Conservation (phyloP, 2,888 invertebrate species). For the Leptopilina drosophilae region DNA sequence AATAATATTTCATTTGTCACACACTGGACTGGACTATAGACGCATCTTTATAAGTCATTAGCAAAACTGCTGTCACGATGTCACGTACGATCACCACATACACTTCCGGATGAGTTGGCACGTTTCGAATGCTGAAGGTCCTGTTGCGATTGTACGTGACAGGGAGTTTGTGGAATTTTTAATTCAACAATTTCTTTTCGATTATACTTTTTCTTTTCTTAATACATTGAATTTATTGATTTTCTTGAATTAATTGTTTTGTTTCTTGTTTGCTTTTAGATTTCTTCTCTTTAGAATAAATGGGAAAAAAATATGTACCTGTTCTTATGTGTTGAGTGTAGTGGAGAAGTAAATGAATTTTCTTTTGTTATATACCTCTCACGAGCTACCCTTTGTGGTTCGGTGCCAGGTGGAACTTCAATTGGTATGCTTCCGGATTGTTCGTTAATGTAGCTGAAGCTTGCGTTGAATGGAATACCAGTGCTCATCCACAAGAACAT, state of each 20-base stretch:
- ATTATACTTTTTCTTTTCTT: background rate
- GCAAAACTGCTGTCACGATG: constrained; percentile 50
- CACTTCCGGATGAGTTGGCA: constrained; percentile 52
- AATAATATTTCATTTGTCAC: constrained; percentile 30
- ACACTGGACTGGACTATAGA: background rate
- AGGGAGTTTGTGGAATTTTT: constrained; percentile 15
- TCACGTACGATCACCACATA: constrained; percentile 50
- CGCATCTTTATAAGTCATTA: constrained; percentile 34
- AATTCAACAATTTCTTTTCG: constrained; percentile 1
- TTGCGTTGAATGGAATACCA: constrained; percentile 90
- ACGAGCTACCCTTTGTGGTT: constrained; percentile 87
- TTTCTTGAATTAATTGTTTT: background rate
- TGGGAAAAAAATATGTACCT: background rate
- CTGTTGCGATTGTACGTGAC: constrained; percentile 41
- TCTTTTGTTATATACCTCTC: constrained; percentile 80
- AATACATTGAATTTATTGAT: background rate
- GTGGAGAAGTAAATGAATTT: constrained; percentile 8
- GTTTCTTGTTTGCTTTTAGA: background rate
- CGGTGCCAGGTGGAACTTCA: constrained; percentile 84
- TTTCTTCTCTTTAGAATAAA: too few relatives aligned
- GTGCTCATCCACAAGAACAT: constrained; percentile 95
- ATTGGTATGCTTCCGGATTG: constrained; percentile 78
- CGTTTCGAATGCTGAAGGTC: constrained; percentile 39
- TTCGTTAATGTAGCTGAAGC: constrained; percentile 89
- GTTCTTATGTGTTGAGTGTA: background rate